Percentiles rank a stretch among this genome's conserved stretches.
These are phyloP conservation scores for Leucoraja erinaceus DNA, from an alignment of 2,113 vertebrate species.

Conservation along the genomic window DNA sequence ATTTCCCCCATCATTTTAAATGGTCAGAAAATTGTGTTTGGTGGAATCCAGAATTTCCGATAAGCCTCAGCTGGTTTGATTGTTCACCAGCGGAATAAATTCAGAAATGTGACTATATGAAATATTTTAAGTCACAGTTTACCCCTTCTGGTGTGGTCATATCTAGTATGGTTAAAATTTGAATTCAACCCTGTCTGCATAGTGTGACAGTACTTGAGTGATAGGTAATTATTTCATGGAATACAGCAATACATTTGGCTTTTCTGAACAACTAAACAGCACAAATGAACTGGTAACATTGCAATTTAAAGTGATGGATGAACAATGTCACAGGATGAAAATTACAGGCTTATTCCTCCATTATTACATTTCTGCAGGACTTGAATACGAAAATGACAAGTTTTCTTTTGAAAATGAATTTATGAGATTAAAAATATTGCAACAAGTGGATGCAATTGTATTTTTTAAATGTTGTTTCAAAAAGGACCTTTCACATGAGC, in stretches of 20 bases:
- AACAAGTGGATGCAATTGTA: background rate
- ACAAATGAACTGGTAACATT: background rate
- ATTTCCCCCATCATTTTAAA: slow-evolving; percentile 2
- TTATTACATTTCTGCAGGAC: background rate
- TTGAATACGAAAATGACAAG: background rate
- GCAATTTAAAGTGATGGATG: slow-evolving; percentile 27
- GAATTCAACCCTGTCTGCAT: background rate
- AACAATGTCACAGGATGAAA: slow-evolving; percentile 21
- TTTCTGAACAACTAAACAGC: background rate
- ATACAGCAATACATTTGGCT: background rate
- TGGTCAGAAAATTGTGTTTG: background rate
- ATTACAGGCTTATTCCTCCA: slow-evolving; percentile 27
- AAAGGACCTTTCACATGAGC: slow-evolving; percentile 16
- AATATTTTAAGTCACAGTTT: background rate
- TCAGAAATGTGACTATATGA: background rate
- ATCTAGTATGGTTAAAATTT: no score
- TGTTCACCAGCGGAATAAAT: background rate
- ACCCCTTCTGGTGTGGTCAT: no score
- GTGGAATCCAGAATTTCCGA: slow-evolving; percentile 1
- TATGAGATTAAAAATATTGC: slow-evolving; percentile 13
- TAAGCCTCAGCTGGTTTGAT: background rate
- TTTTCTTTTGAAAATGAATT: slow-evolving; percentile 31
- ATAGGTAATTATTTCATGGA: background rate
- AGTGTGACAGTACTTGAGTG: background rate
- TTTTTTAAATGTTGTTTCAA: background rate